Base-by-base conservation (phyloP, 2,888 invertebrate species). In the Drosophila niveifrons region DNA sequence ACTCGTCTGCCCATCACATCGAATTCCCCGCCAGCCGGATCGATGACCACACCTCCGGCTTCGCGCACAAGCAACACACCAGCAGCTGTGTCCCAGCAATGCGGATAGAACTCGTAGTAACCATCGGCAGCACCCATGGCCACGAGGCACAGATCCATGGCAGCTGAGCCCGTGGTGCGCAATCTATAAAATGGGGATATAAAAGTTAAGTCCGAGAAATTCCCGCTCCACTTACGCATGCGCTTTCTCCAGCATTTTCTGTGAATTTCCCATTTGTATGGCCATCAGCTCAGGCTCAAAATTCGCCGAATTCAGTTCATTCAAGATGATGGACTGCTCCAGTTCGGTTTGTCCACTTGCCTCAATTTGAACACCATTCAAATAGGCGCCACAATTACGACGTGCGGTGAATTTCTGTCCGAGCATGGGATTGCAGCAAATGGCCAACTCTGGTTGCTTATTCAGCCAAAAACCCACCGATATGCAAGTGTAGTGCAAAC, bases 41-140 rank as follows among this genome's bases (percentile, higher is more conserved):
- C 98, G 41, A 96, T 94, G 51, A 96, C 95, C n/a, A 96, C 94
- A 3, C 98, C 98, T 2, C 98, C 98, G n/a, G 98, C 98, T 93
- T 99, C 98, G 61, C 94, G 93, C 0, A 98, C 95, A 50, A 99
- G 94, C 15, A 98, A 93, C 89, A 95, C 95, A 0, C 97, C 98
- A 6, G 96, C 97, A 15, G 96, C 96, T 66, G 96, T 93, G 86
- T 96, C 96, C 98, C 98, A 98, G 29, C 96, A 95, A 92, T 99
- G 98, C 74, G 97, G 95, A 1, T 97, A 98, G 93, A 95, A 96
- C 92, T 98, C 98, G 90, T 95, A 96, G 91, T 97, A 96, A 2
- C 94, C 95, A 93, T 98, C 98, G 4, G 96, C 95, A 2, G 94
- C 95, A 0, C 99, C 98, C 82, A 95, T 92, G 0, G 98, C 98